Evolutionary conservation across 2,113 vertebrate species (phyloP), one percentile per base, ranked within the genome.

Genomic region (Aspidoscelis tigris): DNA sequence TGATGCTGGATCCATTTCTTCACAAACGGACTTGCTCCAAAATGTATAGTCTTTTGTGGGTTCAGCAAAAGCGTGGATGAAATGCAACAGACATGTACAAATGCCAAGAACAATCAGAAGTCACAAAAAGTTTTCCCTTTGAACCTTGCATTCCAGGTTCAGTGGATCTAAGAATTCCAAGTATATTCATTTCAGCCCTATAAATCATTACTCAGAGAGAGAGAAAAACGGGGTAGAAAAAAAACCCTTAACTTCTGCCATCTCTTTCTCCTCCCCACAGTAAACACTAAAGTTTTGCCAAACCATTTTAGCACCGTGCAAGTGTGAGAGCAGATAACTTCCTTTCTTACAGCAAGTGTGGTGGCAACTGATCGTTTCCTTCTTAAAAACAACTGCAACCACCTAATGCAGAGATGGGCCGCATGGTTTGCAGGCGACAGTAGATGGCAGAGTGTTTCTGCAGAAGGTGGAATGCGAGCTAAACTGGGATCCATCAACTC

Each of bases 401-500:
- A 43, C n/a, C 33, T 14, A 58, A 47, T n/a, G 11, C 76, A 0
- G 1, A 0, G 79, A 12, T 58, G 82, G 82, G 68, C 78, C 80
- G 55, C 3, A 20, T n/a, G 64, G 84, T 80, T 75, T 55, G 18
- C 79, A 61, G 65, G 75, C 55, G 64, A 20, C 3, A 73, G 87
- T 88, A 92, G 91, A 85, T 87, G 91, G 91, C 91, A 89, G 86
- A 90, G 68, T 88, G 5, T 33, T 88, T 89, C 80, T 74, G 90
- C 89, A 82, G 11, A 39, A 0, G 2, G 84, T 83, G 24, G 65
- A 0, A 47, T 2, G 85, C 47, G 41, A n/a, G 61, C 50, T 5
- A 26, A 87, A 86, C 21, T 14, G 68, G 89, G 90, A 72, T 86
- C 66, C 85, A 82, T 72, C 73, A 2, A 43, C 43, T 3, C 68